Base-by-base conservation (phyloP, 2,797 vertebrate species). In the Chrosomus eos region DNA sequence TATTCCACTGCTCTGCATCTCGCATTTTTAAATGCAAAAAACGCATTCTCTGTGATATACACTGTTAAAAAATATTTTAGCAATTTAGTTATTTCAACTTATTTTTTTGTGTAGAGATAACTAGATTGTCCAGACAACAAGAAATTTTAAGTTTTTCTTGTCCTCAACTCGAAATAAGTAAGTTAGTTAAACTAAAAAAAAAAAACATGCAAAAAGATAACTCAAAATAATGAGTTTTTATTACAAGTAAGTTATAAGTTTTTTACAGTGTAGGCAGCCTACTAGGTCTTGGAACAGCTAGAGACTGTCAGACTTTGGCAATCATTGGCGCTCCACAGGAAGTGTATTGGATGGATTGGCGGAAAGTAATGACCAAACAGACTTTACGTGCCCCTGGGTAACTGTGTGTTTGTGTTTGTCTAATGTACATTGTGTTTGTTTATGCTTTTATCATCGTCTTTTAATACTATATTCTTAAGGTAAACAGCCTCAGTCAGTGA, bases 291-390 rank as follows among this genome's bases (percentile, higher is more conserved):
- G 53, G 2, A 58, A 58, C 23, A 58, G 33, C 33, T 26, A 26
- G 55, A 60, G 31, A 36, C 16, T 48, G 9, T 48, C 8, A 26
- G 31, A 51, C 33, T 11, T 70, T 70, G 26, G 66, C 23, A 13
- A 26, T 7, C 40, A 45, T 23, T 11, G 38, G 13, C 5, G 4
- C 26, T 62, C 53, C 38, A n/a, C 36, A 48, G 55, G 55, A 62
- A 73, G 40, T 36, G 26, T 5, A 28, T 53, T 74, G 71, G 26
- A 72, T 68, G 14, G n/a, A 55, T 68, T 26, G 66, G n/a, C 72
- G 51, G 36, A 72, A 43, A 31, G 51, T 16, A 31, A 81, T 81
- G 45, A 81, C n/a, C 67, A 72, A 71, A 81, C 79, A 70, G 45
- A 53, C 48, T 70, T 55, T 70, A 53, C 26, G 3, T 26, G 21